Evolutionary conservation across 2,888 invertebrate species (phyloP).

Genomic region (Deroplatys truncata): DNA sequence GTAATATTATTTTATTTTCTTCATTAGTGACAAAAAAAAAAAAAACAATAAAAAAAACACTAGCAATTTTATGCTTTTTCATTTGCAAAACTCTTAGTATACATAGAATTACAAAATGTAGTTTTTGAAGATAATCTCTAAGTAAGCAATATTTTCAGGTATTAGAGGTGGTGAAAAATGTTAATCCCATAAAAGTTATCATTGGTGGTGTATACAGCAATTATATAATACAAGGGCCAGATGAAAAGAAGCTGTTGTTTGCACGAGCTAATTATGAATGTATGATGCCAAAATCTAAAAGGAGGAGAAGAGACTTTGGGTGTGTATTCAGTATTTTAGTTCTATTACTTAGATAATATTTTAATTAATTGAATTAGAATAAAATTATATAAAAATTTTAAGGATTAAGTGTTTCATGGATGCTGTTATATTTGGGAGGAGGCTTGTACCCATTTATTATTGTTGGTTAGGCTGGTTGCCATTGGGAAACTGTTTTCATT

Average conservation of each 20-base stretch:
- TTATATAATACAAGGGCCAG: slow-evolving; percentile 47
- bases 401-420: too few species aligned
- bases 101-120: background rate
- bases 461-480: too few species aligned
- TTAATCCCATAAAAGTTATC: slow-evolving; percentile 37
- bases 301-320: slow-evolving; percentile 45
- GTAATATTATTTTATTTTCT: too few species aligned
- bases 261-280: slow-evolving; percentile 48
- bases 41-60: too few species aligned
- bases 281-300: slow-evolving; percentile 47
- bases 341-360: too few species aligned
- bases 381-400: too few species aligned
- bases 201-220: slow-evolving; percentile 49
- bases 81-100: background rate
- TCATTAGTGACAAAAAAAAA: too few species aligned
- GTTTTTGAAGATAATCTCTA: background rate
- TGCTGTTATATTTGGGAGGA: too few species aligned
- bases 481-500: too few species aligned
- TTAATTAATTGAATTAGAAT: too few species aligned
- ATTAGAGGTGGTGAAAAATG: background rate
- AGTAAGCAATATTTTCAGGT: background rate
- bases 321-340: slow-evolving; percentile 22
- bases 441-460: too few species aligned
- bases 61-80: too few species aligned
- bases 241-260: slow-evolving; percentile 45